These are phyloP conservation scores for Etheostoma perlongum DNA, from an alignment of 2,797 vertebrate genomes.

Conservation along the genomic window DNA sequence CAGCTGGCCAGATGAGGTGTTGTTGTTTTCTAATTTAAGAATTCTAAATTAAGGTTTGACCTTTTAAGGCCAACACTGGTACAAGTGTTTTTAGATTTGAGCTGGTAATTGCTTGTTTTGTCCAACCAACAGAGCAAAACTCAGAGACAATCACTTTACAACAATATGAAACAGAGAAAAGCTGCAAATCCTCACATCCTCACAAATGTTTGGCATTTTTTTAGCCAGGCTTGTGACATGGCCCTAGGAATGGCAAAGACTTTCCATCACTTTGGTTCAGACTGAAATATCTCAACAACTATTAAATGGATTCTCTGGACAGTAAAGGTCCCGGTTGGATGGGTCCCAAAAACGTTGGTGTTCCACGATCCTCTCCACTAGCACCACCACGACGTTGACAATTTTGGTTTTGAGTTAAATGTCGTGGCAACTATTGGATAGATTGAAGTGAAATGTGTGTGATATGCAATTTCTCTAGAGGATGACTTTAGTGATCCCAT, in stretches of 20 bases:
- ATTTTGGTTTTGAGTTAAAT: not conserved
- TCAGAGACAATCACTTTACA: not conserved
- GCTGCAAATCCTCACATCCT: not conserved
- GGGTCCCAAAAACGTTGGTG: not conserved
- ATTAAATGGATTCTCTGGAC: not conserved
- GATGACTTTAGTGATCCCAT: not conserved
- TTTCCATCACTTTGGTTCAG: not conserved
- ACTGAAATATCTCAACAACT: not conserved
- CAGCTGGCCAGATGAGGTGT: constrained; percentile 67
- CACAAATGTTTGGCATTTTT: not conserved
- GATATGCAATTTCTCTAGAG: not conserved
- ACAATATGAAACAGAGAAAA: not conserved
- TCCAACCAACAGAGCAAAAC: not conserved
- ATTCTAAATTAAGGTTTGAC: not conserved
- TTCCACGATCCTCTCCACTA: not conserved
- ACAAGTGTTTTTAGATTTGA: not conserved
- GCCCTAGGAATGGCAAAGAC: not conserved
- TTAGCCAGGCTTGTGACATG: not conserved
- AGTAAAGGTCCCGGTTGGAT: not conserved
- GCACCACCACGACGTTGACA: not conserved
- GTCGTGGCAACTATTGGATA: not conserved
- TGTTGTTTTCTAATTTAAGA: constrained; percentile 14
- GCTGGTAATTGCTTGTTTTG: not conserved
- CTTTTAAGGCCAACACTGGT: not conserved
- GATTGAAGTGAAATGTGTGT: not conserved